Conservation (phyloP, 2,797 vertebrate species). For the Lepilemur ruficaudatus region DNA sequence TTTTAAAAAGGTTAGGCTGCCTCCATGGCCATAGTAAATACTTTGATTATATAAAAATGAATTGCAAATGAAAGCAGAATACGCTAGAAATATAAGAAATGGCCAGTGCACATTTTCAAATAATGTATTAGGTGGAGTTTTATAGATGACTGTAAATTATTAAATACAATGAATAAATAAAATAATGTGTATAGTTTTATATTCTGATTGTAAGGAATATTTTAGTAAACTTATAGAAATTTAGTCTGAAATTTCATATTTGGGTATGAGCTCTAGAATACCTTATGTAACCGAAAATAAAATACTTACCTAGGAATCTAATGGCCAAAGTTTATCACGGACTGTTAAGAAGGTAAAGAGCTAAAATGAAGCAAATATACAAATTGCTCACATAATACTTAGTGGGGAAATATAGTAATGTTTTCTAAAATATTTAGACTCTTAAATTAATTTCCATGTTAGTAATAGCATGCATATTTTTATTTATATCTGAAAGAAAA, state of each 20-base stretch:
- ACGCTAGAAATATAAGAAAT: neutral
- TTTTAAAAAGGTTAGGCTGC: neutral
- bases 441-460: conserved; percentile 2
- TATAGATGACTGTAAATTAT: neutral
- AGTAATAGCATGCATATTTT: neutral
- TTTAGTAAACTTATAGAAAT: neutral
- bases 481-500: neutral
- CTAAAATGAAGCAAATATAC: neutral
- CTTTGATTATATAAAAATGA: neutral
- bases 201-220: neutral
- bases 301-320: neutral
- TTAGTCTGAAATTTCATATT: neutral
- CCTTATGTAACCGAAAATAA: neutral
- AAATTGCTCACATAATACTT: neutral
- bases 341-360: neutral
- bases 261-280: neutral
- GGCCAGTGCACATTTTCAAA: neutral
- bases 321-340: neutral
- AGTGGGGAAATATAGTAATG: neutral
- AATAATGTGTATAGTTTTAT: neutral
- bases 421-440: neutral
- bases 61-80: neutral
- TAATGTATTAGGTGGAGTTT: neutral
- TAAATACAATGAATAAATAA: neutral
- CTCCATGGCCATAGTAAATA: neutral